A percentile compares a stretch with the other conserved stretches of the same genome.
These are phyloP conservation scores for Equus quagga DNA, from an alignment of 2,113 vertebrate genomes.

Conservation along the genomic window DNA sequence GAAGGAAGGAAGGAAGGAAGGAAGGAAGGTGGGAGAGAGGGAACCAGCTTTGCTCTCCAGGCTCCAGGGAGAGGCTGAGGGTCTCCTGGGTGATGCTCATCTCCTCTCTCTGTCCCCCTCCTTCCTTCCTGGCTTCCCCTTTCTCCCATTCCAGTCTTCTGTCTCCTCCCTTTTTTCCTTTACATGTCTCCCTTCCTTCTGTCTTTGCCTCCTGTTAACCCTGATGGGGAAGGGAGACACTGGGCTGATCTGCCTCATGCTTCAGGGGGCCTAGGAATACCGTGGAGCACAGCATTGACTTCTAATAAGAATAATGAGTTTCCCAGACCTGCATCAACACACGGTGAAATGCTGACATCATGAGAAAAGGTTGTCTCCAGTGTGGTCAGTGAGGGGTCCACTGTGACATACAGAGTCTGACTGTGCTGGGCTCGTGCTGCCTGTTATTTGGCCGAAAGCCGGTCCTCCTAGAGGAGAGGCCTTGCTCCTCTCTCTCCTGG, in stretches of 20 bases:
- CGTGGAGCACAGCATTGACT: fast-evolving
- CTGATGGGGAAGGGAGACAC: no score
- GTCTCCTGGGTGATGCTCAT: fast-evolving
- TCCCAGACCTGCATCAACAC: neutral
- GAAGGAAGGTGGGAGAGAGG: neutral
- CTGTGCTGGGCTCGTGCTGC: neutral
- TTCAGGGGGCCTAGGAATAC: fast-evolving
- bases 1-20: neutral
- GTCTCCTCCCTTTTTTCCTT: neutral
- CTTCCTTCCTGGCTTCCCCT: no score
- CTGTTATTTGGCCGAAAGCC: neutral
- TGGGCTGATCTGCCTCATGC: neutral
- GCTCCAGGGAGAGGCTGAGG: neutral
- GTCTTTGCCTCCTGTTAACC: neutral
- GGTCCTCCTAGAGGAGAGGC: neutral
- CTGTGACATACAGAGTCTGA: fast-evolving
- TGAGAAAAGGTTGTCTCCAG: fast-evolving
- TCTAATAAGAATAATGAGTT: no score
- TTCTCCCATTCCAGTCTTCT: neutral
- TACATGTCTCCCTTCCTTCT: neutral
- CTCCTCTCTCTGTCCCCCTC: fast-evolving
- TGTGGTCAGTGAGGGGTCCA: fast-evolving
- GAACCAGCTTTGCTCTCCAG: neutral
- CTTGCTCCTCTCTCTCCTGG: neutral
- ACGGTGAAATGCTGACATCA: neutral